Evolutionary conservation across 2,888 invertebrate species (phyloP), one percentile per base, ranked within the genome.

Genomic region (Thecophora atra): DNA sequence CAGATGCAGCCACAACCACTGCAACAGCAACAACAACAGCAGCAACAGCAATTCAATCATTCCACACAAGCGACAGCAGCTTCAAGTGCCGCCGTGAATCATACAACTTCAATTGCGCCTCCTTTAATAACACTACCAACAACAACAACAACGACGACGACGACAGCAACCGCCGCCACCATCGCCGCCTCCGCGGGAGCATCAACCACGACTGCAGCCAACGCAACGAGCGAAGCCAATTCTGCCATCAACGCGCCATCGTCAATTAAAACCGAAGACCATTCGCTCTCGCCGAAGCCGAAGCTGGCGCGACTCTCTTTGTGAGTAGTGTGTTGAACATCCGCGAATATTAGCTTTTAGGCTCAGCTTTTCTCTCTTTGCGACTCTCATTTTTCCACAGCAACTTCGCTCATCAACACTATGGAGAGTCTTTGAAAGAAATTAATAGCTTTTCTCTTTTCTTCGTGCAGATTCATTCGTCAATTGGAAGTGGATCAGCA

Each of bases 401-500:
- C 37, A 8, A 37, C 6, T 37, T n/a, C 60, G 70, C 64, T 63
- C 26, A 51, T 19, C 52, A 19, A 52, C 3, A 51, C n/a, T n/a
- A 51, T 51, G 19, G 5, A 51, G n/a, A 52, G 28, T 51, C n/a
- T 51, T 74, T 56, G 68, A 72, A 70, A 28, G 47, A 28, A 52
- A 26, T 52, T 72, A 37, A 26, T 26, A 56, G 21, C 42, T 63
- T 52, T 37, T 24, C 52, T 54, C 52, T 42, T 15, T 28, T 42
- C 37, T 13, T 62, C 0, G 77, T 80, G 58, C 79, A 94, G 94
- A 79, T 90, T 94, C 80, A 92, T 93, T 78, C 91, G 92, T 72
- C 93, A 94, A 83, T 82, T 93, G 80, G 89, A 90, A 81, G 91
- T 91, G 66, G 94, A 94, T 87, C 93, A 94, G 84, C 90, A 90